Evolutionary conservation across 2,888 invertebrate genomes (phyloP).

Genomic region (Cistogaster globosa): DNA sequence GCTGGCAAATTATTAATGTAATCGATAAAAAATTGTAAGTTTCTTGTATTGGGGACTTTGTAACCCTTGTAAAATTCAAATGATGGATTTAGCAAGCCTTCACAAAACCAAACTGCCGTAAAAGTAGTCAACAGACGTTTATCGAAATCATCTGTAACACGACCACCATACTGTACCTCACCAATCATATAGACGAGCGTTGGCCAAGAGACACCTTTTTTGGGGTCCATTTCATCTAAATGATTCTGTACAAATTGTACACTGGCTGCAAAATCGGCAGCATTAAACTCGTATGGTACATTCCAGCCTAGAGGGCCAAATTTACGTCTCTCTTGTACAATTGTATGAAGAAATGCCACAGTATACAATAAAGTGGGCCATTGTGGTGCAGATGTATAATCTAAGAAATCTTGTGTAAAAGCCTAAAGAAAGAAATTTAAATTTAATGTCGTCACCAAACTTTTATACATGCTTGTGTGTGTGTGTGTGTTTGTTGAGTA

Average conservation of each 20-base stretch:
- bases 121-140: slow-evolving; percentile 96
- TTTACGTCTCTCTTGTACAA: slow-evolving; percentile 96
- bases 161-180: slow-evolving; percentile 93
- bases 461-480: not conserved
- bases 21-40: slow-evolving; percentile 91
- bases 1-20: slow-evolving; percentile 93
- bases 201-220: slow-evolving; percentile 98
- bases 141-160: slow-evolving; percentile 98
- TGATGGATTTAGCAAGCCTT: slow-evolving; percentile 91
- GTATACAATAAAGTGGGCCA: slow-evolving; percentile 97
- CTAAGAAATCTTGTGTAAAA: slow-evolving; percentile 91
- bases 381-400: slow-evolving; percentile 94
- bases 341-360: slow-evolving; percentile 97
- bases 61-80: slow-evolving; percentile 98
- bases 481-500: not conserved
- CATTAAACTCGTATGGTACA: slow-evolving; percentile 96
- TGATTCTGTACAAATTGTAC: slow-evolving; percentile 98
- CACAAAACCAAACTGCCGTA: slow-evolving; percentile 97
- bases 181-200: slow-evolving; percentile 99
- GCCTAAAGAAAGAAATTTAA: slow-evolving; percentile 73
- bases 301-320: slow-evolving; percentile 99
- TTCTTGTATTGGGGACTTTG: slow-evolving; percentile 93
- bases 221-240: slow-evolving; percentile 97
- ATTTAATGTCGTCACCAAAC: not conserved
- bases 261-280: slow-evolving; percentile 97